These are phyloP conservation scores for Atherinomorus stipes DNA, from an alignment of 2,113 vertebrate species.

Conservation along the genomic window DNA sequence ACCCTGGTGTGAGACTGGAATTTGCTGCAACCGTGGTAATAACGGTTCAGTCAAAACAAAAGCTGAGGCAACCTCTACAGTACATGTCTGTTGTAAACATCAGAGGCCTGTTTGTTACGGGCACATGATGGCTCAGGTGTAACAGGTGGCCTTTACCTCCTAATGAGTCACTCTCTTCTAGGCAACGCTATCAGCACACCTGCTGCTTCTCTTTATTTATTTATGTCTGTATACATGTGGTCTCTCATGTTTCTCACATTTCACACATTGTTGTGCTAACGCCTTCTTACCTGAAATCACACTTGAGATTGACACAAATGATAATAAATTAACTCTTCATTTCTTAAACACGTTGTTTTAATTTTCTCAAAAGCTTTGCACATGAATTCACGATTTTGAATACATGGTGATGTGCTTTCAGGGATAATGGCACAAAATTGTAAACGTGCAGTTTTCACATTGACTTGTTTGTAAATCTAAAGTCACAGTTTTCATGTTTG, in stretches of 20 bases:
- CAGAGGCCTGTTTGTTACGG: conserved; percentile 38
- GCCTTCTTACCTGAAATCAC: conserved; percentile 47
- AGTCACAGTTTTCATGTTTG: not conserved
- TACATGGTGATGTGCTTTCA: not conserved
- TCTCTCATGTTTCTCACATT: conserved; percentile 74
- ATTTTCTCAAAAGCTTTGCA: not conserved
- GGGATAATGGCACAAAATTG: not conserved
- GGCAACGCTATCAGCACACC: conserved; percentile 80
- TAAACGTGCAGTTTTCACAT: conserved; percentile 9
- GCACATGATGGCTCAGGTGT: conserved; percentile 61
- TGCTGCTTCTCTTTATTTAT: conserved; percentile 82
- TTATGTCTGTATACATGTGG: conserved; percentile 72
- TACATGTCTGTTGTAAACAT: conserved; percentile 43
- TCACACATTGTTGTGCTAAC: conserved; percentile 54
- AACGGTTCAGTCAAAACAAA: conserved; percentile 22
- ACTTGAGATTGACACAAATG: not conserved
- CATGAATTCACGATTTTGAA: too few species aligned
- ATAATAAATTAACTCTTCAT: not conserved
- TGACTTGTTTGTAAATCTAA: not conserved
- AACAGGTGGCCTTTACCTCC: conserved; percentile 79
- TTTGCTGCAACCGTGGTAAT: too few species aligned
- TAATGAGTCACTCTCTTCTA: conserved; percentile 76
- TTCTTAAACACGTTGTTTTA: not conserved
- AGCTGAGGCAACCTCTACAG: not conserved
- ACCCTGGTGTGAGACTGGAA: not conserved